Evolutionary conservation across 1,140 invertebrate genomes (phyloP).

Genomic region (Muscidifurax raptorellus): DNA sequence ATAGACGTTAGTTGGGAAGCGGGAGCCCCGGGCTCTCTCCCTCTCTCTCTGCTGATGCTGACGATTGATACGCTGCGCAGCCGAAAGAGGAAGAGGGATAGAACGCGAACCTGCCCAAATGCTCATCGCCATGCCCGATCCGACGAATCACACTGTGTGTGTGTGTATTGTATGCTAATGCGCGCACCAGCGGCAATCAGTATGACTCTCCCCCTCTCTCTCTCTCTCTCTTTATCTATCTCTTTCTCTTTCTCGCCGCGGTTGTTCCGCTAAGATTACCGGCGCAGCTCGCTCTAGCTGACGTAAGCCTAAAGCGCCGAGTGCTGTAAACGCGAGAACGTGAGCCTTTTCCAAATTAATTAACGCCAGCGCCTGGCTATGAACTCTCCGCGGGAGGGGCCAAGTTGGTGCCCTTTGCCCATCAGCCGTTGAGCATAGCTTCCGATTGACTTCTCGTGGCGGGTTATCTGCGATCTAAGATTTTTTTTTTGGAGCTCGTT

Average conservation of each 20-base stretch:
- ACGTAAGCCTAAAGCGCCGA: background rate
- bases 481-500: background rate
- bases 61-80: constrained; percentile 72
- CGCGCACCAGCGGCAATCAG: constrained; percentile 49
- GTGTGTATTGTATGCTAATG: constrained; percentile 74
- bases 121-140: constrained; percentile 65
- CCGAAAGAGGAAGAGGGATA: constrained; percentile 60
- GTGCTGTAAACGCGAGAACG: background rate
- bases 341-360: constrained; percentile 44
- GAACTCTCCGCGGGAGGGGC: background rate
- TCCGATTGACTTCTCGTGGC: background rate
- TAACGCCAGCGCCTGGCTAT: background rate
- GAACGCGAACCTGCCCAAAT: constrained; percentile 64
- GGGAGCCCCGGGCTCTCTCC: constrained; percentile 57
- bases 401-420: background rate
- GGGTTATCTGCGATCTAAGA: background rate
- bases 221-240: no score
- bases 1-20: constrained; percentile 58
- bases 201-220: constrained; percentile 29
- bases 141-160: constrained; percentile 59
- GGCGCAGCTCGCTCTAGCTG: background rate
- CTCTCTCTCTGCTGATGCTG: constrained; percentile 63
- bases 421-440: background rate
- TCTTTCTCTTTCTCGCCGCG: background rate
- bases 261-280: constrained; percentile 34